These are phyloP conservation scores for Dascillus cervinus DNA, from an alignment of 2,888 invertebrate species.

Conservation along the genomic window DNA sequence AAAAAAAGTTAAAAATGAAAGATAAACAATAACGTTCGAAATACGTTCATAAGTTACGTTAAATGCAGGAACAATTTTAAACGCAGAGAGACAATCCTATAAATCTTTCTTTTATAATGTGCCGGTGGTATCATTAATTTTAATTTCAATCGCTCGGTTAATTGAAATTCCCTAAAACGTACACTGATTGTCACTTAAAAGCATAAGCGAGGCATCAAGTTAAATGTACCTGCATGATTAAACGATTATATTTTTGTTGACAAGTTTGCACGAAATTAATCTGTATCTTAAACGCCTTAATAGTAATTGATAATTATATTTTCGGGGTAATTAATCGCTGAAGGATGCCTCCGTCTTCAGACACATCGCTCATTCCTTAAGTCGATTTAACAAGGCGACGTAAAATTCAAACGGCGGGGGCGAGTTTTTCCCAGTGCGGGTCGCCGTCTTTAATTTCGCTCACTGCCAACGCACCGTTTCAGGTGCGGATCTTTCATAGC, in stretches of 20 bases:
- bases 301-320: slow-evolving; percentile 18
- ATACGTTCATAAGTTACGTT: too few species aligned
- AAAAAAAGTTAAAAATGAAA: too few species aligned
- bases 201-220: slow-evolving; percentile 15
- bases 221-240: slow-evolving; percentile 18
- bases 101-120: slow-evolving; percentile 15
- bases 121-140: slow-evolving; percentile 28
- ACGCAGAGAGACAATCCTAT: slow-evolving; percentile 11
- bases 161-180: slow-evolving; percentile 29
- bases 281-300: slow-evolving; percentile 12
- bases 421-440: slow-evolving; percentile 2
- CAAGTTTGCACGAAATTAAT: slow-evolving; percentile 17
- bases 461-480: slow-evolving; percentile 6
- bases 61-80: too few species aligned
- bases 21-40: too few species aligned
- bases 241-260: slow-evolving; percentile 20
- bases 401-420: too few species aligned
- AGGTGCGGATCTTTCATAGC: slow-evolving; percentile 11
- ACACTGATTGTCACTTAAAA: slow-evolving; percentile 24
- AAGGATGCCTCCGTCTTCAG: slow-evolving; percentile 7
- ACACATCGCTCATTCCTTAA: too few species aligned
- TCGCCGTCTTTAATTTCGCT: slow-evolving; percentile 4
- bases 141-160: slow-evolving; percentile 28
- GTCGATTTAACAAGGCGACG: too few species aligned
- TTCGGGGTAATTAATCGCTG: slow-evolving; percentile 11